phyloP scores from a whole-genome alignment of 53 echinoderm and acorn worm species.

The Glandiceps talaboti region DNA sequence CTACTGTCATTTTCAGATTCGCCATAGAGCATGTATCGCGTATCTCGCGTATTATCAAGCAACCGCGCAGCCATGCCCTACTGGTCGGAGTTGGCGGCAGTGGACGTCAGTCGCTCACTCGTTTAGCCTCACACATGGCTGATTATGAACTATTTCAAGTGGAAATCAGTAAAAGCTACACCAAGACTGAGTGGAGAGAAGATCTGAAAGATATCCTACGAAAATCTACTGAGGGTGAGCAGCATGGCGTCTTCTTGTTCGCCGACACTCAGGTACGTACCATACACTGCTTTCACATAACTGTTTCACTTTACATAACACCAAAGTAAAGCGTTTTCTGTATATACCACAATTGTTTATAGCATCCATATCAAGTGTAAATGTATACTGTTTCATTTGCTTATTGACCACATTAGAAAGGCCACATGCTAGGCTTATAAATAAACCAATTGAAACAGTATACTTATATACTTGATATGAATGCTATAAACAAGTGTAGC shows the following conservation, averaged over 20 bases:
- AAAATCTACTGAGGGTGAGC: constrained; percentile 88
- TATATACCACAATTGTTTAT: no score
- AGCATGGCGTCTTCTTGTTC: constrained; percentile 99
- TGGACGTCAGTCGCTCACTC: constrained; percentile 90
- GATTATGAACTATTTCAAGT: constrained; percentile 97
- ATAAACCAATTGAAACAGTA: no score
- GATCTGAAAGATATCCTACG: constrained; percentile 84
- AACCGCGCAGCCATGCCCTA: constrained; percentile 84
- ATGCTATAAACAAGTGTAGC: no score
- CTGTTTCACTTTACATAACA: no score
- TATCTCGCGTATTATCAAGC: constrained; percentile 96
- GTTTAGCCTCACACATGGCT: constrained; percentile 90
- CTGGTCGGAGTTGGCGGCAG: constrained; percentile 91
- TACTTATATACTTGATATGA: no score
- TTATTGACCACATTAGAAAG: no score
- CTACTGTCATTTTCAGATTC: no score
- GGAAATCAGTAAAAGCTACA: constrained; percentile 95
- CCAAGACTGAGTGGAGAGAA: constrained; percentile 78
- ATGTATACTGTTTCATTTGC: no score
- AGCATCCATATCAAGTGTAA: no score
- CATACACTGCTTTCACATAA: no score
- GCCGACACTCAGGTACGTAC: constrained; percentile 93
- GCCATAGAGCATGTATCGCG: constrained; percentile 98
- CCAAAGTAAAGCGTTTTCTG: no score
- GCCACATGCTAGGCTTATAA: no score